These are phyloP conservation scores for Chamaea fasciata DNA, from an alignment of 2,113 vertebrate species.

Conservation along the genomic window DNA sequence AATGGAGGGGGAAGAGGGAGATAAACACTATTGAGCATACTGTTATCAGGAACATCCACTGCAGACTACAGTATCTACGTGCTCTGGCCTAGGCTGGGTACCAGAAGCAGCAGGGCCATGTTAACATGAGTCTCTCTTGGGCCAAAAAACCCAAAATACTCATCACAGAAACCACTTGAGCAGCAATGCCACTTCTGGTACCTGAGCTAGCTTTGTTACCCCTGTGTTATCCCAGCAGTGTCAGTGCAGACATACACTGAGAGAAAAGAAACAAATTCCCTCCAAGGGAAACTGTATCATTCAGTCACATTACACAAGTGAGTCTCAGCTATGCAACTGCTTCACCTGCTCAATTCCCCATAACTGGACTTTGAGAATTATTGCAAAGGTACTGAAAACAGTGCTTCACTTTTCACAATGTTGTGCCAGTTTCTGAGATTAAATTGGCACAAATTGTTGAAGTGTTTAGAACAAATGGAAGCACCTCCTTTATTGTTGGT, in stretches of 20 bases:
- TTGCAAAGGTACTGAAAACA: background rate
- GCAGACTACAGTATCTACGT: background rate
- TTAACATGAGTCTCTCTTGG: background rate
- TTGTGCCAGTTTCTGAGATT: background rate
- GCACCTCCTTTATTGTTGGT: background rate
- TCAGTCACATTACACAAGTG: background rate
- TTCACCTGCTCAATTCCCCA: background rate
- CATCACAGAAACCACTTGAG: background rate
- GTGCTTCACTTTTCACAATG: background rate
- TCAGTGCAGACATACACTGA: background rate
- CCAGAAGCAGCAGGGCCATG: constrained; percentile 26
- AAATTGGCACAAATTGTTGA: background rate
- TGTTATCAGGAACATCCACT: constrained; percentile 36
- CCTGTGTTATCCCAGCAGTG: background rate
- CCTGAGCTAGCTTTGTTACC: background rate
- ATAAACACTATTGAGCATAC: constrained; percentile 57
- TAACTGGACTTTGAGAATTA: background rate
- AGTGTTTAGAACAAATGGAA: background rate
- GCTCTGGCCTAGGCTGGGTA: background rate
- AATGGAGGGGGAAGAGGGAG: constrained; percentile 50
- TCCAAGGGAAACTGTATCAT: background rate
- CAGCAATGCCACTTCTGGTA: constrained; percentile 25
- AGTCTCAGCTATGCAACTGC: background rate
- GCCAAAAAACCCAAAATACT: background rate
- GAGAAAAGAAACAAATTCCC: background rate